Evolutionary conservation across 2,888 invertebrate genomes (phyloP).

Genomic region (Microctonus brassicae): DNA sequence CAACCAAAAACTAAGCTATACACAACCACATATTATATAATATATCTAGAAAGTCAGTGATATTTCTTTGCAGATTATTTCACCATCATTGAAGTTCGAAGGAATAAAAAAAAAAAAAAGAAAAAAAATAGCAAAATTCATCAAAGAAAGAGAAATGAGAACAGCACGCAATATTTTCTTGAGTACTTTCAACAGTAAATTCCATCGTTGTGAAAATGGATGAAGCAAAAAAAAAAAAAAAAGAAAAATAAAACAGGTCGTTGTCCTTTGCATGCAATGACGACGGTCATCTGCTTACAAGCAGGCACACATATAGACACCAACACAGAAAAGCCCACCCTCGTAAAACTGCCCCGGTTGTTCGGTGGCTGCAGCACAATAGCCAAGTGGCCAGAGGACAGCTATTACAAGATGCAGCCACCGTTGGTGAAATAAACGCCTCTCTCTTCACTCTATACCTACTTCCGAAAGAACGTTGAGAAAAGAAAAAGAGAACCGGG

Average conservation of each 20-base stretch:
- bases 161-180: not conserved
- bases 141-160: not conserved
- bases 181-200: constrained; percentile 15
- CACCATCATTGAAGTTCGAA: too few relatives aligned
- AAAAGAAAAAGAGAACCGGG: constrained; percentile 24
- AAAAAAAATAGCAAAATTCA: constrained; percentile 1
- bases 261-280: not conserved
- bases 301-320: not conserved
- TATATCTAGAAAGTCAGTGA: too few relatives aligned
- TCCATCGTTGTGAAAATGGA: not conserved
- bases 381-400: constrained; percentile 33
- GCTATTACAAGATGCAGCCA: constrained; percentile 37
- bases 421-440: constrained; percentile 37
- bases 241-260: not conserved
- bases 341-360: constrained; percentile 24
- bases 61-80: too few relatives aligned
- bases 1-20: too few relatives aligned
- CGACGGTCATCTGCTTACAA: not conserved
- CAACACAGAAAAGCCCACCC: constrained; percentile 13
- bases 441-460: constrained; percentile 14
- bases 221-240: not conserved
- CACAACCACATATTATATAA: too few relatives aligned
- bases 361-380: constrained; percentile 39
- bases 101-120: not conserved
- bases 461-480: constrained; percentile 26